Conservation (phyloP, 2,113 vertebrate genomes). For the Mus spicilegus region DNA sequence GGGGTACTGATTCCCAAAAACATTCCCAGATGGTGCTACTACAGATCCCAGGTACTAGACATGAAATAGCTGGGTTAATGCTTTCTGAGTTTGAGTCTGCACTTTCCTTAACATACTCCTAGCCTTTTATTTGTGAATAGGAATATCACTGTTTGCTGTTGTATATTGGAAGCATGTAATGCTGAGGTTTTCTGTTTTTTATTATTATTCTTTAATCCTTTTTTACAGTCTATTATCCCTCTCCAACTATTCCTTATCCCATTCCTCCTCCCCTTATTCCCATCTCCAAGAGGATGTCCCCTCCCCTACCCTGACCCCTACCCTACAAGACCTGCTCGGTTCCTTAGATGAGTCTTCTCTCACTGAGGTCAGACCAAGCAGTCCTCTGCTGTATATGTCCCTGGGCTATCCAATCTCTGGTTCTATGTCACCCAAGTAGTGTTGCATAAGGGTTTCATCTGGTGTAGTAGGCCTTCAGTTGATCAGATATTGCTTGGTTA, state of each 20-base stretch:
- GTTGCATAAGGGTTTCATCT: not conserved
- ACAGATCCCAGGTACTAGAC: not conserved
- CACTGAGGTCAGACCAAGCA: no score
- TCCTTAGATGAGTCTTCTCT: no score
- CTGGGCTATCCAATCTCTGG: not conserved
- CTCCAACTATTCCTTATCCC: no score
- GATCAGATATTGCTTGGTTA: not conserved
- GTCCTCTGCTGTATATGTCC: not conserved
- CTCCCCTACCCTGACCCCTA: no score
- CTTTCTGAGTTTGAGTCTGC: not conserved
- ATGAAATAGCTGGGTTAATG: not conserved
- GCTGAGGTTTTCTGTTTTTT: not conserved
- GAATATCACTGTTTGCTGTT: not conserved
- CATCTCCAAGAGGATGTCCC: no score
- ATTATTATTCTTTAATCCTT: no score
- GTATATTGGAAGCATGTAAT: not conserved
- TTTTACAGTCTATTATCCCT: no score
- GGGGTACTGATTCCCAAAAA: not conserved
- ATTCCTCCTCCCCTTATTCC: no score
- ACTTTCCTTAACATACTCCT: not conserved
- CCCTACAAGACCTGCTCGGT: no score
- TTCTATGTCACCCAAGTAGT: not conserved
- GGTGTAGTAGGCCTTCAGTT: not conserved
- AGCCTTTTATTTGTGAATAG: not conserved
- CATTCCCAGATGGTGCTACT: not conserved